Evolutionary conservation across 2,888 invertebrate genomes (phyloP).

Genomic region (Steinernema carpocapsae): DNA sequence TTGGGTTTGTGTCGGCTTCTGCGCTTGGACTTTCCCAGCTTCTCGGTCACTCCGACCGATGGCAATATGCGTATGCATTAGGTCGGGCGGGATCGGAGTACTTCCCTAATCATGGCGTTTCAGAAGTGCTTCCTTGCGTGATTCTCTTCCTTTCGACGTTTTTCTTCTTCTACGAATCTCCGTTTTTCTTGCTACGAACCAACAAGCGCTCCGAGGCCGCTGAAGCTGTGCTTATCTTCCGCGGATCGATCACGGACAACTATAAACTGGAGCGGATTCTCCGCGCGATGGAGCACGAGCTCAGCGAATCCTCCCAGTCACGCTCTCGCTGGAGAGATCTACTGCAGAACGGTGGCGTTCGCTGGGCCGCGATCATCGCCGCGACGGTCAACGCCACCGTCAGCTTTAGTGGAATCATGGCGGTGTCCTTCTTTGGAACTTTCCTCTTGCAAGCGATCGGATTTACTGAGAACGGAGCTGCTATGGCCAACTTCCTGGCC

Average conservation of each 20-base stretch:
- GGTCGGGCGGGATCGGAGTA: conserved; percentile 43
- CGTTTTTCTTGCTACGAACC: conserved; percentile 45
- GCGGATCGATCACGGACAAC: neutral
- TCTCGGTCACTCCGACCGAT: conserved; percentile 50
- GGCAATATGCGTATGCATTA: conserved; percentile 51
- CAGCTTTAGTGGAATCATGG: conserved; percentile 58
- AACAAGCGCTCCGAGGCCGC: conserved; percentile 20
- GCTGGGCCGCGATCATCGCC: conserved; percentile 45
- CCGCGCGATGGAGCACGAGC: conserved; percentile 16
- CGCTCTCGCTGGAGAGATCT: neutral
- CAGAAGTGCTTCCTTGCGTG: conserved; percentile 46
- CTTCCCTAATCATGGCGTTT: conserved; percentile 21
- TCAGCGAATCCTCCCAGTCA: neutral
- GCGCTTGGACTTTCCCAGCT: conserved; percentile 52
- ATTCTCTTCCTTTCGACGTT: conserved; percentile 40
- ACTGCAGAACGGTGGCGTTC: neutral
- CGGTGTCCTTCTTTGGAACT: conserved; percentile 63
- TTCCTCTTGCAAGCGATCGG: conserved; percentile 56
- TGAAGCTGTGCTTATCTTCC: neutral
- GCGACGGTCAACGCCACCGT: conserved; percentile 56
- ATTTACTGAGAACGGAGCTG: conserved; percentile 51
- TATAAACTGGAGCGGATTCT: conserved; percentile 1
- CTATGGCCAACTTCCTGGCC: conserved; percentile 57
- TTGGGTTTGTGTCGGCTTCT: conserved; percentile 57
- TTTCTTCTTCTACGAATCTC: conserved; percentile 46